phyloP scores from a whole-genome alignment of 2,113 vertebrate genomes.

The Oryctolagus cuniculus region mOryCun1.1 NC_091436.1:82929501-82930000 shows the following conservation, averaged over 20 bases:
- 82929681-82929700: slow-evolving; percentile 83
- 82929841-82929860: slow-evolving; percentile 33
- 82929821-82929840: slow-evolving; percentile 44
- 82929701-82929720: slow-evolving; percentile 84
- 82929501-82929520: slow-evolving; percentile 88
- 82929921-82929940: not conserved
- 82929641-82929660: slow-evolving; percentile 94
- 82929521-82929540: slow-evolving; percentile 90
- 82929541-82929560: slow-evolving; percentile 84
- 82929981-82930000: not conserved
- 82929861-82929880: not conserved
- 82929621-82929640: slow-evolving; percentile 90
- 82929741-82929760: slow-evolving; percentile 77
- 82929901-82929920: not conserved
- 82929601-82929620: slow-evolving; percentile 88
- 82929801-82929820: not conserved
- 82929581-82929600: slow-evolving; percentile 85
- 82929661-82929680: slow-evolving; percentile 93
- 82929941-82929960: not conserved
- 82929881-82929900: not conserved
- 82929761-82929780: slow-evolving; percentile 61
- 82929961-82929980: not conserved
- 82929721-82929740: slow-evolving; percentile 86
- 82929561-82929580: slow-evolving; percentile 85
- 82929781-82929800: slow-evolving; percentile 3